Percentiles rank a stretch among this genome's conserved stretches.
These are phyloP conservation scores for Drosophila jambulina DNA, from an alignment of 1,140 invertebrate genomes.

Conservation along the genomic window DNA sequence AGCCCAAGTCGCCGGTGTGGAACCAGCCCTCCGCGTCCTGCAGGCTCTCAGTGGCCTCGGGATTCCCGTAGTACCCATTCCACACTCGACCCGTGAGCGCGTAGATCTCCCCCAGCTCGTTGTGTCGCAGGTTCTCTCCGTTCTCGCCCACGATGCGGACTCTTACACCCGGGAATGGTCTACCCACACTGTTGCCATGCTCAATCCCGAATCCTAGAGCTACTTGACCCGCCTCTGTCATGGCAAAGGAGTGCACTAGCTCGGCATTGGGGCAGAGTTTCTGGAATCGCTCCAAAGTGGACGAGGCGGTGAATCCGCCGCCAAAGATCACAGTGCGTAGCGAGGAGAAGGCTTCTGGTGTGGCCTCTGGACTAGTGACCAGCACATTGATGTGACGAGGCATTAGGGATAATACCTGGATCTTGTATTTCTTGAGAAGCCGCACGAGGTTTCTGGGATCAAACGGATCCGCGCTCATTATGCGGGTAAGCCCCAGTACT, in stretches of 20 bases:
- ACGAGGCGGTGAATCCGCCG: background rate
- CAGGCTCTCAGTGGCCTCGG: background rate
- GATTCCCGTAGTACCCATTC: constrained; percentile 7
- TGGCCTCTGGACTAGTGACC: background rate
- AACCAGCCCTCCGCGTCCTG: constrained; percentile 5
- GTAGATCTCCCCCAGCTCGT: background rate
- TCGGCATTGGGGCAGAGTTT: background rate
- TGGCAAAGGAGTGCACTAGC: background rate
- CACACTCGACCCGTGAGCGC: background rate
- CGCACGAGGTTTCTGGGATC: background rate
- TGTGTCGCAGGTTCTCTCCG: background rate
- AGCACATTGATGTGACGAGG: constrained; percentile 2
- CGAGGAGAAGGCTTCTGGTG: background rate
- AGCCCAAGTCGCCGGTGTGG: no score
- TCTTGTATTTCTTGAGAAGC: background rate
- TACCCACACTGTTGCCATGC: background rate
- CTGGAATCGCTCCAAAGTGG: constrained; percentile 7
- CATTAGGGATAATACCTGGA: background rate
- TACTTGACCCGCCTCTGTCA: background rate
- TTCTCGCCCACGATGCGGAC: background rate
- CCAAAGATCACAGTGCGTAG: background rate
- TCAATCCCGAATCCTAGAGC: background rate
- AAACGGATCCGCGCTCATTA: constrained; percentile 2
- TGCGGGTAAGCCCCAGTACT: background rate
- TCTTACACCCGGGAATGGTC: background rate